A percentile compares a stretch with the other conserved stretches of the same genome.
Conservation (phyloP, 2,888 invertebrate genomes). For the Clusia tigrina region DNA sequence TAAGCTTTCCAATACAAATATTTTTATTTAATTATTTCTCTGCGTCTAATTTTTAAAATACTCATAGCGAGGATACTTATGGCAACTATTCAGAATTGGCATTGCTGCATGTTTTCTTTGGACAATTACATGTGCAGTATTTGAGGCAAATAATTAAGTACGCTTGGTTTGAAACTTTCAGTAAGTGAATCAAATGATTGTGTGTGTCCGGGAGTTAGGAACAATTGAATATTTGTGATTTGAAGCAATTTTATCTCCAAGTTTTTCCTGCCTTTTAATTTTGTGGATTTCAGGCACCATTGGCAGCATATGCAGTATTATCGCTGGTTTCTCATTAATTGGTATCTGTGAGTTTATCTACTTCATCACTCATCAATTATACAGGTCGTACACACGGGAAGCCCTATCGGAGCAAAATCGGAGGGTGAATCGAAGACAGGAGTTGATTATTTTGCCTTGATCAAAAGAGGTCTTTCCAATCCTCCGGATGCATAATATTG, state of each 20-base stretch:
- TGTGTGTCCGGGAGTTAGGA: neutral
- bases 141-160: slow-evolving; percentile 55
- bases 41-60: neutral
- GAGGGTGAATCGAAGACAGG: slow-evolving; percentile 18
- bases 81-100: slow-evolving; percentile 51
- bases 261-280: slow-evolving; percentile 26
- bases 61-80: slow-evolving; percentile 16
- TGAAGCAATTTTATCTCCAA: slow-evolving; percentile 22
- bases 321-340: slow-evolving; percentile 72
- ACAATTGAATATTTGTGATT: neutral
- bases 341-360: slow-evolving; percentile 70
- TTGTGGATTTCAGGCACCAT: slow-evolving; percentile 68
- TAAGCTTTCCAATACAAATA: slow-evolving; percentile 35
- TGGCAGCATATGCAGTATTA: slow-evolving; percentile 72
- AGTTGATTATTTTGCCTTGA: slow-evolving; percentile 52
- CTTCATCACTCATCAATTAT: slow-evolving; percentile 67
- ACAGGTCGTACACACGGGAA: slow-evolving; percentile 45
- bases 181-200: slow-evolving; percentile 64
- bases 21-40: slow-evolving; percentile 2
- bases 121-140: slow-evolving; percentile 49
- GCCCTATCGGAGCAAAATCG: slow-evolving; percentile 34
- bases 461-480: no score
- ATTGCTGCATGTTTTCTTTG: slow-evolving; percentile 52
- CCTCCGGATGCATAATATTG: no score
- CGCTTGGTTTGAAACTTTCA: slow-evolving; percentile 71